These are phyloP conservation scores for Ameiurus melas DNA, from an alignment of 2,113 vertebrate species.

Conservation along the genomic window DNA sequence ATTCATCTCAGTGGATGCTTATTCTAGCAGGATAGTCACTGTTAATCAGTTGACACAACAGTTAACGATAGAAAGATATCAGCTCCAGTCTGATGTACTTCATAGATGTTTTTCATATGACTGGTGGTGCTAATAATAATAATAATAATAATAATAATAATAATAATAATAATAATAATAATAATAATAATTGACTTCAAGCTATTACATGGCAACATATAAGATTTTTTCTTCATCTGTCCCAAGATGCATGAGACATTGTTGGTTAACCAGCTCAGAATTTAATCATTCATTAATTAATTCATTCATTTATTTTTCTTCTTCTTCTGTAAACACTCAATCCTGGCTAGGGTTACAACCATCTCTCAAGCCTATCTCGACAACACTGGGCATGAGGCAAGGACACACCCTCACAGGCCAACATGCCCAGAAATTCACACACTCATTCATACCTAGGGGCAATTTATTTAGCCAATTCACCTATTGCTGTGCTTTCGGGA, in stretches of 20 bases:
- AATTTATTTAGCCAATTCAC: not conserved
- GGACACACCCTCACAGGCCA: not conserved
- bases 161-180: too few relatives aligned
- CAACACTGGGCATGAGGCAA: not conserved
- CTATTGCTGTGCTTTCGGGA: not conserved
- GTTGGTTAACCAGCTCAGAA: not conserved
- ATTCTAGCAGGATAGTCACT: not conserved
- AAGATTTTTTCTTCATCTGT: not conserved
- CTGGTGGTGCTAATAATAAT: not conserved
- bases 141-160: too few relatives aligned
- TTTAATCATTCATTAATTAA: not conserved
- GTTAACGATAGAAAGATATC: not conserved
- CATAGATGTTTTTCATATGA: not conserved
- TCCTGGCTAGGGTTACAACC: not conserved
- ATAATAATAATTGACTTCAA: too few relatives aligned
- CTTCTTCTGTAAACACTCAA: not conserved
- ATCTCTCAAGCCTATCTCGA: not conserved
- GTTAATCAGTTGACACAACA: not conserved
- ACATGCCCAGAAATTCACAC: not conserved
- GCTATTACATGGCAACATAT: too few relatives aligned
- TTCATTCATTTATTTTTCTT: not conserved
- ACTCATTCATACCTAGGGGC: not conserved
- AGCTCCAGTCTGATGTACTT: not conserved
- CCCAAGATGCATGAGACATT: not conserved
- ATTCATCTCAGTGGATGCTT: not conserved